Evolutionary conservation across 2,113 vertebrate species (phyloP), one percentile per base, ranked within the genome.

Genomic region (Chiloscyllium plagiosum): DNA sequence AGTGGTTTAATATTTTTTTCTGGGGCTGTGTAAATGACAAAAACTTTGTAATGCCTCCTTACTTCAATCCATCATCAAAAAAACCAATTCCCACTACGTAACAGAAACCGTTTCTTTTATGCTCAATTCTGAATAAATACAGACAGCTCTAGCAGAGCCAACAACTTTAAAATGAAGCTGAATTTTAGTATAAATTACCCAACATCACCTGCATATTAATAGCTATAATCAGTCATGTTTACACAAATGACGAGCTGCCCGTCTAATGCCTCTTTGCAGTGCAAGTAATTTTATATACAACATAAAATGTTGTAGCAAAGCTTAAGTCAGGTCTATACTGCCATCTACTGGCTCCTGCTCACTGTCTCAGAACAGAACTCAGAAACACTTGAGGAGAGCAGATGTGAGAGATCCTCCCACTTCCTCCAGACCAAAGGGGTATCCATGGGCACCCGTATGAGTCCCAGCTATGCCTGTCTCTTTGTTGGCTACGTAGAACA

Each of bases 141-240:
- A 69, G 37, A 17, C 61, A 94, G 92, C 65, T 24, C 19, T 13
- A 37, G 66, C 92, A 47, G n/a, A 42, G 92, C 92, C 68, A 61
- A 29, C n/a, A 94, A 94, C 68, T 26, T 70, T 24, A 94, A 69
- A 70, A 94, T 70, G 20, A 70, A 72, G 66, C 68, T 94, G 66
- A 47, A 50, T 94, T 94, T 94, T 70, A 70, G 93, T 94, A n/a
- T 93, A 94, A 94, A 94, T 94, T 94, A 94, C 68, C 20, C 68
- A 94, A 94, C 68, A 94, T 70, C 37, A 94, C 68, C 93, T 70
- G 93, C 93, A 94, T 70, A 94, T 94, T 70, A 94, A 94, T 94
- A 94, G 69, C 68, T 50, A 26, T 70, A 70, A 94, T 94, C 22
- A 50, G 66, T 72, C 93, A 94, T 72, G 68, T 94, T 94, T 70